phyloP scores from a whole-genome alignment of 2,113 vertebrate genomes.

The Dolichallabes microphthalmus region DNA sequence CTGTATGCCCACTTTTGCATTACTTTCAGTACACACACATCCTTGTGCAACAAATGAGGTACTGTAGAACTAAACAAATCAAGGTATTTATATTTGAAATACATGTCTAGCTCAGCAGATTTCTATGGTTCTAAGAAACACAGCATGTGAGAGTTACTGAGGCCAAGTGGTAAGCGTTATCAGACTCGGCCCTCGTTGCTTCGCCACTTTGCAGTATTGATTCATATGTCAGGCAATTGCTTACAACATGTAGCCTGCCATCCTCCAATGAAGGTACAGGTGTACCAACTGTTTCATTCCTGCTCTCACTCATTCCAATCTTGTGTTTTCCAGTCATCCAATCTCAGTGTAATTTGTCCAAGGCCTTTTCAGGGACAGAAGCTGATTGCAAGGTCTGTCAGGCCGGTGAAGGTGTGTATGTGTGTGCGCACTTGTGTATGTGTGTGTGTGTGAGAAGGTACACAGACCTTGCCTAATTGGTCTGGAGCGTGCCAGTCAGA shows the following conservation, averaged over 20 bases:
- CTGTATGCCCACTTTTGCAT: no score
- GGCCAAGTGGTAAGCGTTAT: not conserved
- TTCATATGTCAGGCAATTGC: not conserved
- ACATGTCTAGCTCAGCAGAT: not conserved
- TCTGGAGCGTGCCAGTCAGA: slow-evolving; percentile 27
- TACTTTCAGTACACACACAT: not conserved
- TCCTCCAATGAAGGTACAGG: slow-evolving; percentile 10
- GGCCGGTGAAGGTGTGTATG: slow-evolving; percentile 4
- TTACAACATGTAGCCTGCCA: not conserved
- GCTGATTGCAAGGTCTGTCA: slow-evolving; percentile 21
- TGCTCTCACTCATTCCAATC: slow-evolving; percentile 11
- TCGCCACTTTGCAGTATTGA: slow-evolving; percentile 4
- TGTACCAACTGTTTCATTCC: slow-evolving; percentile 17
- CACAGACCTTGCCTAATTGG: slow-evolving; percentile 18
- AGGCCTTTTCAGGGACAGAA: slow-evolving; percentile 7
- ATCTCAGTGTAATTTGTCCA: slow-evolving; percentile 26
- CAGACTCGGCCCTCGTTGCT: not conserved
- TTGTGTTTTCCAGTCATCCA: slow-evolving; percentile 13
- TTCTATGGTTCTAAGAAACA: not conserved
- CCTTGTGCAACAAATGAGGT: not conserved
- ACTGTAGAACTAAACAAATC: not conserved
- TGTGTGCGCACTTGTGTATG: slow-evolving; percentile 14
- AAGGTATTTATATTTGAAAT: not conserved
- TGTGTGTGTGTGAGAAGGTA: slow-evolving; percentile 28
- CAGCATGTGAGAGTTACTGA: not conserved